phyloP scores from a whole-genome alignment of 2,113 vertebrate species.

The Poecile atricapillus region DNA sequence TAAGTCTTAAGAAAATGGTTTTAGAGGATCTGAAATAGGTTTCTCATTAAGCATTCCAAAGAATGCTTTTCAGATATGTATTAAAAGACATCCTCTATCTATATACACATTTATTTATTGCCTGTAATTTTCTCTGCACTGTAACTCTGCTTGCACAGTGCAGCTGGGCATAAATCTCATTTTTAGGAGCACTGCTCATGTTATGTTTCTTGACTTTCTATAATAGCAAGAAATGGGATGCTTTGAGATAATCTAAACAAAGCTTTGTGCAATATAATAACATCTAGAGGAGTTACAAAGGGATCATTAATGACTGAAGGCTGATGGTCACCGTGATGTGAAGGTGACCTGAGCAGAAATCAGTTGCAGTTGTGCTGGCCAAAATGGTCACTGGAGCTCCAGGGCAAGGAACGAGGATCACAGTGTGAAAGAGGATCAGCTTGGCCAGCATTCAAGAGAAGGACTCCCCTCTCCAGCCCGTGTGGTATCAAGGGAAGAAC shows the following conservation, averaged over 20 bases:
- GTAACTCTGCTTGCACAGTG: slow-evolving; percentile 23
- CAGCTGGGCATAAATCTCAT: slow-evolving; percentile 36
- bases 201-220: slow-evolving; percentile 31
- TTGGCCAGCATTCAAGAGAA: neutral
- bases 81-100: slow-evolving; percentile 27
- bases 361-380: neutral
- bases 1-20: slow-evolving; percentile 7
- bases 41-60: slow-evolving; percentile 41
- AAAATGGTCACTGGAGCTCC: neutral
- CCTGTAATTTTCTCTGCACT: slow-evolving; percentile 30
- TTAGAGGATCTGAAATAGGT: neutral
- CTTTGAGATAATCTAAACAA: neutral
- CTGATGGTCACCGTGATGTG: neutral
- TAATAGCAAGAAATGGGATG: slow-evolving; percentile 11
- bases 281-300: neutral
- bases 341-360: neutral
- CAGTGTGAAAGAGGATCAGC: neutral
- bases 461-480: neutral
- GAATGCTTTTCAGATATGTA: slow-evolving; percentile 3
- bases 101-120: slow-evolving; percentile 26
- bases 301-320: neutral
- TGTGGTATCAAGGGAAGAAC: neutral
- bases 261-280: neutral
- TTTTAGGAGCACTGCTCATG: slow-evolving; percentile 31
- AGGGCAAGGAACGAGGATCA: neutral